Conservation (phyloP, 1,140 invertebrate species). For the Matsumurasca onukii region DNA sequence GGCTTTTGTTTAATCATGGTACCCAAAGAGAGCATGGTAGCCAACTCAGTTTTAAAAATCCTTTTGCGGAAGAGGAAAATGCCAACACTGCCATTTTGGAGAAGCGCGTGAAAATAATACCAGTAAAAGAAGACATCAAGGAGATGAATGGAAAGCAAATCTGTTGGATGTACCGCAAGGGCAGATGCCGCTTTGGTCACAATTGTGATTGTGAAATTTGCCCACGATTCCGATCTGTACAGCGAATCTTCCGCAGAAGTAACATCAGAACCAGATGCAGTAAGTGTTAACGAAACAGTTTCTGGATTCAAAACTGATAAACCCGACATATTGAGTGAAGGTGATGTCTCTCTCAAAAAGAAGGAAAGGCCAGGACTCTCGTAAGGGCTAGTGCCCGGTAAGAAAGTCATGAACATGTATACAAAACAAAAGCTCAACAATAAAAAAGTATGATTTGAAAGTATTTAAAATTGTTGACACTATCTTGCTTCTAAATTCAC, state of each 20-base stretch:
- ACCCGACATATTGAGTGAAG: conserved; percentile 30
- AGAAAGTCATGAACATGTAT: conserved; percentile 82
- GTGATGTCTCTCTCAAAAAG: conserved; percentile 58
- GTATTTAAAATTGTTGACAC: too few relatives aligned
- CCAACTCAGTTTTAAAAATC: conserved; percentile 84
- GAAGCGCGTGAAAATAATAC: conserved; percentile 92
- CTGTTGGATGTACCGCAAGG: conserved; percentile 92
- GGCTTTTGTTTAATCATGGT: too few relatives aligned
- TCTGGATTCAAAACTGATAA: not conserved
- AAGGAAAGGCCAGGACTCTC: conserved; percentile 78
- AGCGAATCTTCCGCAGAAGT: conserved; percentile 2
- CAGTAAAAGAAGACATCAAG: conserved; percentile 65
- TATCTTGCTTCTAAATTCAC: too few relatives aligned
- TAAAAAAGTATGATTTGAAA: not conserved
- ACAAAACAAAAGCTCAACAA: conserved; percentile 54
- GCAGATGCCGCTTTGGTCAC: conserved; percentile 85
- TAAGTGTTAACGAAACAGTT: not conserved
- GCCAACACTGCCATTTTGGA: conserved; percentile 84
- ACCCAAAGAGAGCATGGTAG: conserved; percentile 31
- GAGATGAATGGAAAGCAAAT: conserved; percentile 86
- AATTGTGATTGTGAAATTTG: conserved; percentile 92
- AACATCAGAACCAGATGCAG: not conserved
- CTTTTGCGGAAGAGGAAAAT: conserved; percentile 85
- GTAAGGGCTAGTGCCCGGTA: conserved; percentile 75
- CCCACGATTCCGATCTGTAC: conserved; percentile 83